Evolutionary conservation across 2,113 vertebrate species (phyloP), one percentile per base, ranked within the genome.

Genomic region (Illadopsis cleaveri): DNA sequence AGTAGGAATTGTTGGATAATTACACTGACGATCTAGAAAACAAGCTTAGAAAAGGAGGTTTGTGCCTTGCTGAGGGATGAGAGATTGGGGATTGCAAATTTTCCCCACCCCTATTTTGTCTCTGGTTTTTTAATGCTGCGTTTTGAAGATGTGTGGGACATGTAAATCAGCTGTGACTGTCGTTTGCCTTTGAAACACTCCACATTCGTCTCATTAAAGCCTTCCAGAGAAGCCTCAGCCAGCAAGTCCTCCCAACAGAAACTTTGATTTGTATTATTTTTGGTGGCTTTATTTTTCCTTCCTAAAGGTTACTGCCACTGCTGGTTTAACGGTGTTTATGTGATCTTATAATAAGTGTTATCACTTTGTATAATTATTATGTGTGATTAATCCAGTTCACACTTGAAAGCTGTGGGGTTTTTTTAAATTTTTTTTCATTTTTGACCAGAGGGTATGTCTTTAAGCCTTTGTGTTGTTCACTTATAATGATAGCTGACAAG

Each of bases 341-440:
- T 97, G 88, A 92, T 98, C 94, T 93, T 91, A 91, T 96, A 96
- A 96, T 97, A 95, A 97, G 92, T 94, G 92, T 96, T 97, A 96
- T 97, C 96, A 96, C 95, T 97, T 98, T 97, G 90, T 76, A 71
- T 97, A 97, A 98, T 98, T 97, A 97, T 97, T 96, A 93, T 82
- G 90, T 96, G 93, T 94, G 96, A 97, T 98, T 97, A 97, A 97
- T 97, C 92, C 91, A 1, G 79, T 94, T 90, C 96, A 91, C 96
- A 97, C 93, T 96, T 82, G 93, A 96, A 98, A 97, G 96, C 85
- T 96, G 86, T 88, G 94, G 66, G 24, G 2, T 3, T 21, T 27
- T 58, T 88, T 40, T 12, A 47, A 45, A 22, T 38, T 71, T 58
- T 68, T 45, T 84, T 78, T 50, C n/a, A 12, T 91, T 95, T 93